These are phyloP conservation scores for Brachylomia viminalis DNA, from an alignment of 2,888 invertebrate species.

Conservation along the genomic window DNA sequence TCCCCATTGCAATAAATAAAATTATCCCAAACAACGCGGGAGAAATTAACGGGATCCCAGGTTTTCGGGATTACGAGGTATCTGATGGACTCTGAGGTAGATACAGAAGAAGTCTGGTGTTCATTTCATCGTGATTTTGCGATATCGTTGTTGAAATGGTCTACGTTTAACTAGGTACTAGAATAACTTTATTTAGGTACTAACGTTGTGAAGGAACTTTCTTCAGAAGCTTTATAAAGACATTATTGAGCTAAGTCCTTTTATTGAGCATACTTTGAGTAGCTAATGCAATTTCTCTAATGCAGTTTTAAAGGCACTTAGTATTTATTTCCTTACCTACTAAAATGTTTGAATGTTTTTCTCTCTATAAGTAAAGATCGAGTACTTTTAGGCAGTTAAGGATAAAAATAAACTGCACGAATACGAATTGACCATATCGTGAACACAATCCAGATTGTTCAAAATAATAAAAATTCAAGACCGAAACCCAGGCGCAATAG, in stretches of 20 bases:
- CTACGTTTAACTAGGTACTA: not conserved
- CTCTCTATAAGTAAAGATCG: too few species aligned
- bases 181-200: not conserved
- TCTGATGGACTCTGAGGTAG: conserved; percentile 8
- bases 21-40: conserved; percentile 45
- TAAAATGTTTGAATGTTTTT: too few species aligned
- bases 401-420: too few species aligned
- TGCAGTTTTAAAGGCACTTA: too few species aligned
- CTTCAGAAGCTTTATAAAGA: not conserved
- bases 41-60: conserved; percentile 52
- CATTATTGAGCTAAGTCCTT: not conserved
- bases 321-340: too few species aligned
- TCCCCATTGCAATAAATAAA: conserved; percentile 63
- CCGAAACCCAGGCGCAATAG: conserved; percentile 11
- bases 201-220: not conserved
- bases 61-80: conserved; percentile 32
- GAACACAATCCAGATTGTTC: conserved; percentile 3
- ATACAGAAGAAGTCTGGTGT: too few species aligned
- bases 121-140: not conserved
- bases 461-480: conserved; percentile 36
- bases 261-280: not conserved
- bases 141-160: not conserved
- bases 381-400: too few species aligned
- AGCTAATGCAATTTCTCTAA: not conserved
- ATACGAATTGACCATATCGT: not conserved